Base-by-base conservation (phyloP, 2,888 invertebrate species). In the Melieria omissa region DNA sequence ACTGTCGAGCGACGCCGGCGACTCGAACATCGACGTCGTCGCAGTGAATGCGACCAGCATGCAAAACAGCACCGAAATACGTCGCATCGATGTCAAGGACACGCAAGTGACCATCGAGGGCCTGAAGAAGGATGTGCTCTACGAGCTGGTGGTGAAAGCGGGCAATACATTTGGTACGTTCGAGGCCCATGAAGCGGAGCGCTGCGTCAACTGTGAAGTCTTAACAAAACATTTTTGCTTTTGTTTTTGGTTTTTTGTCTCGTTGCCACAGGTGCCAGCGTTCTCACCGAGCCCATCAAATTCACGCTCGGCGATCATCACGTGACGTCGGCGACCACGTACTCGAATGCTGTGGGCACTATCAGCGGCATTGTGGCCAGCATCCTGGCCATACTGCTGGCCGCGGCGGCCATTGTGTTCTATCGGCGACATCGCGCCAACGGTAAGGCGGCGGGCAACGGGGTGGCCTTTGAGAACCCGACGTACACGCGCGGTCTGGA, bases 401-500 rank as follows among this genome's bases (percentile, higher is more conserved):
- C 86, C 45, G 85, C 82, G 4, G 84, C 85, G n/a, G 85, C 86
- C 68, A 86, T 86, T 78, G 79, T 87, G 64, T 82, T 86, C 77
- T 86, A 86, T 76, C 84, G 86, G 47, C 85, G 86, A 41, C 83
- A 84, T 73, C 84, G 84, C 69, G 84, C 82, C 65, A 80, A 81
- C 65, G 80, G 82, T 66, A 83, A 85, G 76, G 83, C 85, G 73
- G 80, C 82, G 16, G 83, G 91, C 74, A 91, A 91, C 80, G 93
- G 93, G 74, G 93, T 94, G 71, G 94, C 94, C 14, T 95, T 95
- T 85, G 94, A 94, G 87, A 95, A 95, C 85, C 94, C 95, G 9
- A 93, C 93, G 84, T 94, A 94, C 87, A 89, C 94, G 76, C 89
- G 93, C 73, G 93, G 93, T 82, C 90, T 93, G 74, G 93, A 94